phyloP scores from a whole-genome alignment of 2,113 vertebrate genomes.

The Bothrops jararaca region DNA sequence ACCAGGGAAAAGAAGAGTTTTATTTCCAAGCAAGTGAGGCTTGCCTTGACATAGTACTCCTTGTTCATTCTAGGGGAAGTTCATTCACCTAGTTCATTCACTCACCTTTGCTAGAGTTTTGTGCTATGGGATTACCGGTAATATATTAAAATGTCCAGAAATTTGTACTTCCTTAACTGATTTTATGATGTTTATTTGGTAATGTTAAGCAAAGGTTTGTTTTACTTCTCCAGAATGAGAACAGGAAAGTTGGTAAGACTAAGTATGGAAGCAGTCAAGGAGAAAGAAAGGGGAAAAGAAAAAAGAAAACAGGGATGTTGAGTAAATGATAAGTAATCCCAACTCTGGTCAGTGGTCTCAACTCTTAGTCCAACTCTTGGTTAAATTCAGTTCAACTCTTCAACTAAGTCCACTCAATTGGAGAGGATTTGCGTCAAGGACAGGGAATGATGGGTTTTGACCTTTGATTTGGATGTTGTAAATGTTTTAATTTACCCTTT shows the following conservation, averaged over 20 bases:
- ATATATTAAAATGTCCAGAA: background rate
- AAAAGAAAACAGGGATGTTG: background rate
- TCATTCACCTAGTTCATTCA: no score
- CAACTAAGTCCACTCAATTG: background rate
- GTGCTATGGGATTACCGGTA: background rate
- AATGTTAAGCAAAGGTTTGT: background rate
- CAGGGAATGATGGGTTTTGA: constrained; percentile 15
- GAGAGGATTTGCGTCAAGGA: background rate
- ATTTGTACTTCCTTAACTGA: background rate
- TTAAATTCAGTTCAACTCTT: background rate
- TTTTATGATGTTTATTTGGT: background rate
- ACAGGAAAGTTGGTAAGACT: background rate
- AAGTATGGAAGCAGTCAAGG: background rate
- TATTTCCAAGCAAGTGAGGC: background rate
- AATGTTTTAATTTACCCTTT: background rate
- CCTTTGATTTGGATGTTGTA: background rate
- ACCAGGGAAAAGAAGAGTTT: background rate
- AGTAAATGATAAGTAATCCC: background rate
- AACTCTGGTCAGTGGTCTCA: background rate
- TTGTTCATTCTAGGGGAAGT: background rate
- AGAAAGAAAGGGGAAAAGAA: background rate
- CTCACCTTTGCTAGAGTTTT: background rate
- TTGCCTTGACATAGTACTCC: background rate
- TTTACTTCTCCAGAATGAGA: background rate
- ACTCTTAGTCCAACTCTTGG: background rate